Evolutionary conservation across 2,888 invertebrate genomes (phyloP).

Genomic region (Lasioglossum malachurum): DNA sequence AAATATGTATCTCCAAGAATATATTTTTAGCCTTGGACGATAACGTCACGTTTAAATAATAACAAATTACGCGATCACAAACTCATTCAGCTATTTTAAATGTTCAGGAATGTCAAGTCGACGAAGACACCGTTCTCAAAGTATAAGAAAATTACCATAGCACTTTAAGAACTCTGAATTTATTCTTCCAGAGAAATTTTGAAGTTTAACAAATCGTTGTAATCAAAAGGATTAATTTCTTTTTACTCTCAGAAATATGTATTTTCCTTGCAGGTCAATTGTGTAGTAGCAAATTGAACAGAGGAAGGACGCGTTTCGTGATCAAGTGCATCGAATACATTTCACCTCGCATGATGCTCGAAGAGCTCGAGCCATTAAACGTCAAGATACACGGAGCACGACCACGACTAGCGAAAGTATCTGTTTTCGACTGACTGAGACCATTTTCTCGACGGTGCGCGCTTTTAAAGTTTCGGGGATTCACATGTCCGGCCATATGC

Average conservation of each 20-base stretch:
- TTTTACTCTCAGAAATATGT: neutral
- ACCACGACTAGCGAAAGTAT: conserved; percentile 45
- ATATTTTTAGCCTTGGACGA: conserved; percentile 22
- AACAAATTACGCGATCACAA: neutral
- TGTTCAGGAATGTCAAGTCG: neutral
- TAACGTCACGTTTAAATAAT: neutral
- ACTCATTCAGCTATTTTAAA: neutral
- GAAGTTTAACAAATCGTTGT: neutral
- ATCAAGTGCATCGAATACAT: conserved; percentile 38
- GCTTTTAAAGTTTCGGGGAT: conserved; percentile 30
- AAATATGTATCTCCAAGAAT: conserved; percentile 2
- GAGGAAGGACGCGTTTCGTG: neutral
- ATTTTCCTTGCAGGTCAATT: neutral
- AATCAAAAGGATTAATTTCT: neutral
- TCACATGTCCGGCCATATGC: conserved; percentile 60
- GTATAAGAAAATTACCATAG: neutral
- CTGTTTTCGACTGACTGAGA: conserved; percentile 49
- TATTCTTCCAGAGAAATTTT: neutral
- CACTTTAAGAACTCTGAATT: neutral
- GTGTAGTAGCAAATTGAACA: neutral
- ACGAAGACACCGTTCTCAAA: neutral
- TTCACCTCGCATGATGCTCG: neutral
- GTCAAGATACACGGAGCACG: conserved; percentile 68
- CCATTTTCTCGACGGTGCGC: conserved; percentile 21
- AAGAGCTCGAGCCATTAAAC: conserved; percentile 33